Percentiles rank a stretch among this genome's conserved stretches.
phyloP scores from a whole-genome alignment of 1,140 invertebrate species.

The Lepidurus apus region DNA sequence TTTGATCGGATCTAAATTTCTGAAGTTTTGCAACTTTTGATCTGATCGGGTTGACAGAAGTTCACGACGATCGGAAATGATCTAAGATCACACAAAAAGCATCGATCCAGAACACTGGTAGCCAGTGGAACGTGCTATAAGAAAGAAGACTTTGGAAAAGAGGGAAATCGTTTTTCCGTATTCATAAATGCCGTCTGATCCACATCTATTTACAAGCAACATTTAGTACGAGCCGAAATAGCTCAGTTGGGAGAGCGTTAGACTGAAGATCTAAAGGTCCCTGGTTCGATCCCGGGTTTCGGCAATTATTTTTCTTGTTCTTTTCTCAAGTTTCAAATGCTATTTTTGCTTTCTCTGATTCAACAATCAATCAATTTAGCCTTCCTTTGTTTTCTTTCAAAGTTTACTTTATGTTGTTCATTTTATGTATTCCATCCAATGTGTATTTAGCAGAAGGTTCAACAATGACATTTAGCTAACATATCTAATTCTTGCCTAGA shows the following conservation, averaged over 20 bases:
- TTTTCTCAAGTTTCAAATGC: background rate
- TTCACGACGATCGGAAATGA: too few relatives aligned
- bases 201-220: too few relatives aligned
- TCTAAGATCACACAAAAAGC: too few relatives aligned
- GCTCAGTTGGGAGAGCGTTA: conserved; percentile 62
- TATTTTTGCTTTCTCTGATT: background rate
- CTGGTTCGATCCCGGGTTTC: conserved; percentile 69
- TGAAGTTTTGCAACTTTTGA: too few relatives aligned
- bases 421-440: background rate
- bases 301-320: conserved; percentile 49
- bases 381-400: too few relatives aligned
- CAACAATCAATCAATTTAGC: background rate
- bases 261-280: conserved; percentile 76
- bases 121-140: too few relatives aligned
- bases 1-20: too few relatives aligned
- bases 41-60: too few relatives aligned
- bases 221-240: conserved; percentile 35
- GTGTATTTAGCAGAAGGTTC: background rate
- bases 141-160: background rate
- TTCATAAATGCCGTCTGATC: background rate
- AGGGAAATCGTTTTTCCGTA: background rate
- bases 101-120: too few relatives aligned
- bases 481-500: background rate
- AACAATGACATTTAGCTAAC: background rate
- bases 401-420: too few relatives aligned